Base-by-base conservation (phyloP, 2,888 invertebrate species). In the Biston betularia region DNA sequence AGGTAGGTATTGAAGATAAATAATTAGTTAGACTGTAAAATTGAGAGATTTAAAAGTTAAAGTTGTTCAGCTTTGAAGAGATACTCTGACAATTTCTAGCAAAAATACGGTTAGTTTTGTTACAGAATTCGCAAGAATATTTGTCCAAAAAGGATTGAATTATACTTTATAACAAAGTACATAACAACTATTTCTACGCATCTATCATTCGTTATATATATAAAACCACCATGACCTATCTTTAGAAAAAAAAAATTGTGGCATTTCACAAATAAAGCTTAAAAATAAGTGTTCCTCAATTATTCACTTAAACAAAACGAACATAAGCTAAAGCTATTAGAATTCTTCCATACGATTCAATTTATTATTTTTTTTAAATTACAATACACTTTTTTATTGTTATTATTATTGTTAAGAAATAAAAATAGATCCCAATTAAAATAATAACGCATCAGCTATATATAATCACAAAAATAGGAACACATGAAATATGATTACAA, bases 401-500 rank as follows among this genome's bases (percentile, higher is more conserved):
- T n/a, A n/a, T n/a, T n/a, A n/a, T 15, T 24, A 44, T 54, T 54
- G 24, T 11, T 40, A 54, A 15, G 6, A 54, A 53, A 54, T n/a
- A 54, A n/a, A 35, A 33, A 10, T 54, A 24, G 42, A 40, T 9
- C 24, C 40, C 54, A 44, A 54, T 54, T 54, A 24, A 38, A 50
- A 53, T 38, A 54, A 42, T 54, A 7, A 58, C 14, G n/a, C 15
- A 24, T 15, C 33, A 9, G 42, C 12, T 54, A 12, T 53, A 38
- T 15, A 53, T 54, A 33, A 54, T 54, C 42, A 54, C 54, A 54
- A 42, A 54, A 42, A 54, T 54, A 54, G 54, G 54, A 54, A 54
- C 54, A 54, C 42, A 44, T n/a, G 6, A 44, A 54, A 54, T 44
- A 44, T n/a, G n/a, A 42, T 53, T 42, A 24, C 42, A 54, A 54